Percentiles rank a stretch among this genome's conserved stretches.
phyloP scores from a whole-genome alignment of 2,113 vertebrate genomes.

The Zootoca vivipara region DNA sequence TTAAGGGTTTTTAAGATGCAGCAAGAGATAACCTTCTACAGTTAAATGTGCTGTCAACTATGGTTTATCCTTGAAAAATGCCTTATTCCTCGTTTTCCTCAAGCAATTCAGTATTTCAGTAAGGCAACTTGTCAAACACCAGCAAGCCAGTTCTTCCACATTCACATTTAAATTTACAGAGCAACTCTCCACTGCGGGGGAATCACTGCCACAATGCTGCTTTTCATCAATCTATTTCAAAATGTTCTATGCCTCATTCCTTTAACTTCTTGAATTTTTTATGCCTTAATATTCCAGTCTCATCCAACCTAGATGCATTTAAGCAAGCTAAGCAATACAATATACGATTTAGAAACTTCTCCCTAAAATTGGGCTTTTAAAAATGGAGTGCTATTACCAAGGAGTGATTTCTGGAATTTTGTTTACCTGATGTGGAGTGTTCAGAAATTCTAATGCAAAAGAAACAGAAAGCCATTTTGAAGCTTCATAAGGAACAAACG shows the following conservation, averaged over 20 bases:
- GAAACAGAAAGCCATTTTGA: not conserved
- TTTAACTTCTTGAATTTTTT: conserved; percentile 62
- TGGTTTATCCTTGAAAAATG: conserved; percentile 13
- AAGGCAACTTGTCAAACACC: conserved; percentile 41
- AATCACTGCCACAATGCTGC: conserved; percentile 48
- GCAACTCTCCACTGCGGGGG: conserved; percentile 24
- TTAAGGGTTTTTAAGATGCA: not conserved
- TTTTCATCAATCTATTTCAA: conserved; percentile 68
- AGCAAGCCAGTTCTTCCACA: conserved; percentile 48
- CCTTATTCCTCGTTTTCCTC: not conserved
- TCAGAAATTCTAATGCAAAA: not conserved
- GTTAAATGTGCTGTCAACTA: not conserved
- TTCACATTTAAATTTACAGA: conserved; percentile 60
- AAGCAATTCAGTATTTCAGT: not conserved
- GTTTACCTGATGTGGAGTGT: not conserved
- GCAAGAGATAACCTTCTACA: not conserved
- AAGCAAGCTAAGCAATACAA: conserved; percentile 72
- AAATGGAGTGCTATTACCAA: not conserved
- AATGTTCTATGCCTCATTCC: conserved; percentile 49
- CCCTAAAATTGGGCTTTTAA: not conserved
- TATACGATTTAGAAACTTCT: conserved; percentile 22
- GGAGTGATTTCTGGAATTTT: not conserved
- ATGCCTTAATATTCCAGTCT: conserved; percentile 73
- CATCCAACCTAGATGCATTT: conserved; percentile 72
- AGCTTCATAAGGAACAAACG: not conserved